phyloP scores from a whole-genome alignment of 1,140 invertebrate species.

The Zaprionus gabonicus region DNA sequence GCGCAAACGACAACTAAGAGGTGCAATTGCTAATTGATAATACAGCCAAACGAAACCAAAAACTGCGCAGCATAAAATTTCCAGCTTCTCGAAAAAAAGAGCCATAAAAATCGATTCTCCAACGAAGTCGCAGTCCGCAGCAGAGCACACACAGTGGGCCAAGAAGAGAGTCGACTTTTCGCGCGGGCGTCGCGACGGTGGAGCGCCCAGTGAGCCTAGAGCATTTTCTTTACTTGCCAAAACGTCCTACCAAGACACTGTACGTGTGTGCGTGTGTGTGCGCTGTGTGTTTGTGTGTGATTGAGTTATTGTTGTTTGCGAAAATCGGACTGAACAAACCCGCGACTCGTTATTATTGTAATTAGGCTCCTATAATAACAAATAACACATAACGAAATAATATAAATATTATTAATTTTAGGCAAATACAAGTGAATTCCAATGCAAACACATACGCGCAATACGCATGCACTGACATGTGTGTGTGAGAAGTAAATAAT shows the following conservation, averaged over 20 bases:
- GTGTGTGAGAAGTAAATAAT: constrained; percentile 24
- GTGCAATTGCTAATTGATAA: constrained; percentile 31
- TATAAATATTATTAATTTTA: constrained; percentile 52
- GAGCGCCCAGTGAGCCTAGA: constrained; percentile 48
- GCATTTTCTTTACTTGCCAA: constrained; percentile 55
- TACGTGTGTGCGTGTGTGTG: constrained; percentile 9
- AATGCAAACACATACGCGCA: constrained; percentile 34
- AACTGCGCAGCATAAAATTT: constrained; percentile 43
- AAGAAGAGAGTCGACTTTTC: constrained; percentile 53
- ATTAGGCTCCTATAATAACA: constrained; percentile 43
- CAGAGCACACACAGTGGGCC: constrained; percentile 25
- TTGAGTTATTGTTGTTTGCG: constrained; percentile 45
- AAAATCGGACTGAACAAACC: constrained; percentile 57
- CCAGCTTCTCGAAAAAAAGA: constrained; percentile 63
- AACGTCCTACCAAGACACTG: constrained; percentile 36
- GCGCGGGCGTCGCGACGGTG: constrained; percentile 73
- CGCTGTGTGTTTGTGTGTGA: constrained; percentile 20
- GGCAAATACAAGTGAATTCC: constrained; percentile 64
- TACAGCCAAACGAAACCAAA: constrained; percentile 4
- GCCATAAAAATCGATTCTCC: constrained; percentile 82
- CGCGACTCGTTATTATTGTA: constrained; percentile 44
- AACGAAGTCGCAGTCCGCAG: constrained; percentile 64
- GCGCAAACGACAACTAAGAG: constrained; percentile 48
- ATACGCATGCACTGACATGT: constrained; percentile 9
- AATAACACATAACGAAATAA: constrained; percentile 4